Base-by-base conservation (phyloP, 2,113 vertebrate species). In the Morone chrysops region DNA sequence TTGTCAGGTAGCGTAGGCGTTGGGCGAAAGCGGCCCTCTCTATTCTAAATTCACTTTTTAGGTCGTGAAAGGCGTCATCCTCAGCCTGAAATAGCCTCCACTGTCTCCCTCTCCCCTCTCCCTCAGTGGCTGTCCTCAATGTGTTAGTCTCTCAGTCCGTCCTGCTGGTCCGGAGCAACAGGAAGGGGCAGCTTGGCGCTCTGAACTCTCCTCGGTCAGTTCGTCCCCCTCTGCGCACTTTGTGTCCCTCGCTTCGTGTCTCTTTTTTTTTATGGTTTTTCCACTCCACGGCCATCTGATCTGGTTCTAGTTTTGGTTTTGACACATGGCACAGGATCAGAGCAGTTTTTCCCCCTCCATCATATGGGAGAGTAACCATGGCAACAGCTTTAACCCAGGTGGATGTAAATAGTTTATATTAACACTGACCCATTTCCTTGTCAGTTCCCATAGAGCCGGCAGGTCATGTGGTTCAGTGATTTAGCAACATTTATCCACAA, bases 101-200 rank as follows among this genome's bases (percentile, higher is more conserved):
- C 70, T 60, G 45, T 59, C 75, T 67, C 70, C 67, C 70, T 62
- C 62, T 65, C 31, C 45, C 38, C 65, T 17, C 14, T 94, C 93
- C 92, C 91, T 87, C 77, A 56, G 91, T 75, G 86, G 25, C 84
- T 93, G 91, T 92, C 92, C 94, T 94, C 74, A 59, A 94, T 94
- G 90, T 66, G 67, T 56, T 86, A 8, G 17, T 87, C 82, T 86
- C 76, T 41, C 72, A 16, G 68, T 71, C 68, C 20, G 70, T 60
- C 80, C 78, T 38, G 70, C 31, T 38, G 71, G 72, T 31, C 47
- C 43, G 43, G n/a, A 71, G 51, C 71, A 57, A 75, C 82, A 54
- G 60, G 61, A 68, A 13, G 47, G 48, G 13, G 36, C 67, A 48
- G 57, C 75, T 53, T 20, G 17, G 31, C 25, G 68, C 45, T 70